A percentile compares a stretch with the other conserved stretches of the same genome.
Evolutionary conservation across 2,888 invertebrate species (phyloP).

Genomic region (Scaeva pyrastri): DNA sequence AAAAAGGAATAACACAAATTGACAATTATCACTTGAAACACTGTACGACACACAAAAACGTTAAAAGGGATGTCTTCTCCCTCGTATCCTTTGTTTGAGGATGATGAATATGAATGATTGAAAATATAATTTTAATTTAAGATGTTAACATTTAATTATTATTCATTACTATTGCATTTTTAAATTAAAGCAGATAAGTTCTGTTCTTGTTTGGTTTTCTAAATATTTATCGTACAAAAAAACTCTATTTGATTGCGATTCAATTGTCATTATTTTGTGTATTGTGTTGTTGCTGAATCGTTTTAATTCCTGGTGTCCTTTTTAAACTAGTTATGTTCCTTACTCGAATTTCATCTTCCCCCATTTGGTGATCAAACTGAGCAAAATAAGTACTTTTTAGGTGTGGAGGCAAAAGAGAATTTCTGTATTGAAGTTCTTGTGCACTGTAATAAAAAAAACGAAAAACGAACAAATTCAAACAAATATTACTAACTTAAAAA

Average conservation of each 20-base stretch:
- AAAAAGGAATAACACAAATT: conserved; percentile 58
- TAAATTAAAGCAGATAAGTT: conserved; percentile 22
- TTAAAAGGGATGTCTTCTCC: conserved; percentile 28
- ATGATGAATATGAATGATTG: no score
- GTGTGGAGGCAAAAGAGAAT: conserved; percentile 93
- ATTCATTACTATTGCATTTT: conserved; percentile 3
- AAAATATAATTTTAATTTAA: not conserved
- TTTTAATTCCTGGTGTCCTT: conserved; percentile 64
- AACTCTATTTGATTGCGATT: conserved; percentile 37
- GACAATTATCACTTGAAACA: conserved; percentile 46
- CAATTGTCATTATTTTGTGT: conserved; percentile 54
- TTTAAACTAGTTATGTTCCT: conserved; percentile 76
- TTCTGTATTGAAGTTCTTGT: conserved; percentile 91
- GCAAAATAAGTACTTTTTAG: conserved; percentile 93
- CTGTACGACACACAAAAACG: conserved; percentile 52
- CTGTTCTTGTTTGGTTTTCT: not conserved
- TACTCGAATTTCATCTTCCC: conserved; percentile 89
- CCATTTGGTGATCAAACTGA: conserved; percentile 88
- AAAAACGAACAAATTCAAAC: conserved; percentile 12
- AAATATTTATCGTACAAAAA: conserved; percentile 48
- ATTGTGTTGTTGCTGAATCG: conserved; percentile 49
- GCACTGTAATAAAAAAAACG: conserved; percentile 83
- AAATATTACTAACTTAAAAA: not conserved
- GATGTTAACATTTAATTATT: conserved; percentile 18
- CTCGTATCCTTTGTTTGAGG: not conserved